Evolutionary conservation across 2,888 invertebrate species (phyloP), one percentile per base, ranked within the genome.

Genomic region (Notodonta dromedarius): DNA sequence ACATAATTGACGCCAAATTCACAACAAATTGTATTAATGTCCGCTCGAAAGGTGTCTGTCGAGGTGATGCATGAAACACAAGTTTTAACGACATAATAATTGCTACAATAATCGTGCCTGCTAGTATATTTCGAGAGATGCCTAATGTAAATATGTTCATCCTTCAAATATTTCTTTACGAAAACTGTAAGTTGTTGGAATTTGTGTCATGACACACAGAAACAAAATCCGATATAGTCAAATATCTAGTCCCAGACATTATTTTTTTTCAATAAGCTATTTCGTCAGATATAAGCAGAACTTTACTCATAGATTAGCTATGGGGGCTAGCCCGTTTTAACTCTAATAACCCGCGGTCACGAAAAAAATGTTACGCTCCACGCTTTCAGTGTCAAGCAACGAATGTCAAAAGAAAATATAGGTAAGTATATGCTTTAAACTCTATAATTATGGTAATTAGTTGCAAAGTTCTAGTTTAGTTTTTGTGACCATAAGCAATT

Each of bases 191-290:
- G 69, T 63, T 63, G 61, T 71, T 70, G 63, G 60, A 74, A 71
- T 66, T 63, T 67, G 74, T 65, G 71, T 75, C 62, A 66, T 62
- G 63, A 59, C 62, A 82, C 80, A 84, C 85, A 85, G 81, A 86
- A 85, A 83, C 79, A 85, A 83, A 85, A 85, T 83, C 82, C 81
- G 77, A 80, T 84, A 83, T 93, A 93, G 93, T 93, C 92, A 93
- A 84, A 85, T 83, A 78, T 93, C 92, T 93, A 93, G 92, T 93
- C 92, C 84, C 86, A 86, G 81, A 89, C 86, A 84, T 84, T 83
- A 82, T 83, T 84, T 83, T 58, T n/a, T 82, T 86, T 81, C 81
- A 80, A 76, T 85, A 85, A 86, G 85, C 80, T 79, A 78, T 76
- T 79, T 82, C 73, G 80, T 84, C 83, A 77, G 75, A 74, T 84